phyloP scores from a whole-genome alignment of 2,888 invertebrate genomes.

The Alcis repandata region DNA sequence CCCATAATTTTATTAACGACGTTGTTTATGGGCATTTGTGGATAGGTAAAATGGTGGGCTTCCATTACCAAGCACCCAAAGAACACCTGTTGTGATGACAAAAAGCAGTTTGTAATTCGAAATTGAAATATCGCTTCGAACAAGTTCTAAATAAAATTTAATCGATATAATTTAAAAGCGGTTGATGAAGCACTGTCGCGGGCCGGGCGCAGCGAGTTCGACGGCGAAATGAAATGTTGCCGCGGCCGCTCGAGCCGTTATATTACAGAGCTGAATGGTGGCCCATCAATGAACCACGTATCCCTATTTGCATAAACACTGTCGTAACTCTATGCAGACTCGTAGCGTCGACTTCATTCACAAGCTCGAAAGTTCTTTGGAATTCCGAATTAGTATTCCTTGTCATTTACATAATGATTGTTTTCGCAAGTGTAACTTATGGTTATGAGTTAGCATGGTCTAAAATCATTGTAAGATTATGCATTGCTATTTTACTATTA shows the following conservation, averaged over 20 bases:
- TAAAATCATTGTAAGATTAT: conserved; percentile 23
- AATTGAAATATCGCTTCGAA: conserved; percentile 40
- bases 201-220: conserved; percentile 34
- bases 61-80: conserved; percentile 39
- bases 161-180: conserved; percentile 35
- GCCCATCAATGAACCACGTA: conserved; percentile 65
- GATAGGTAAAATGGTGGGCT: conserved; percentile 31
- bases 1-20: conserved; percentile 40
- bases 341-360: conserved; percentile 53
- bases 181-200: conserved; percentile 48
- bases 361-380: conserved; percentile 47
- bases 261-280: conserved; percentile 62
- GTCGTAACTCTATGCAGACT: conserved; percentile 55
- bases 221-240: conserved; percentile 40
- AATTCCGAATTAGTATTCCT: conserved; percentile 41
- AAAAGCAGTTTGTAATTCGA: conserved; percentile 25
- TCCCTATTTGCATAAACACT: conserved; percentile 68
- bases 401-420: conserved; percentile 40
- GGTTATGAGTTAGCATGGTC: conserved; percentile 21
- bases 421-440: conserved; percentile 33
- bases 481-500: conserved; percentile 22
- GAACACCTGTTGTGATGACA: conserved; percentile 53
- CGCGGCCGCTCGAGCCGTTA: conserved; percentile 61
- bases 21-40: conserved; percentile 40
- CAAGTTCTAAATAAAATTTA: conserved; percentile 40